Evolutionary conservation across 1,140 invertebrate species (phyloP), one percentile per base, ranked within the genome.

Genomic region (Aphelinus certus): DNA sequence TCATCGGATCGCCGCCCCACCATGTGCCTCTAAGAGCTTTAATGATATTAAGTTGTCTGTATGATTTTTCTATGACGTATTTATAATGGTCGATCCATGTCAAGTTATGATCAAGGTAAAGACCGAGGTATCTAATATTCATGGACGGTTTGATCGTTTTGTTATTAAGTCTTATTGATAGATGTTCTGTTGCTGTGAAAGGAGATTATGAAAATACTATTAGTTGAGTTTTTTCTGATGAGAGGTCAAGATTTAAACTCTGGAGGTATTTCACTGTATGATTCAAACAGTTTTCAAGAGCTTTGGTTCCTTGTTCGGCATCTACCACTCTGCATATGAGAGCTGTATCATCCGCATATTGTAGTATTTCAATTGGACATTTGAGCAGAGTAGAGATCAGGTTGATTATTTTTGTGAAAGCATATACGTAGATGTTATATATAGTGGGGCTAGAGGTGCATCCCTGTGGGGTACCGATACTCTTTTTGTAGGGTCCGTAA

Each of bases 261-360:
- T 6, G 67, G 71, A 42, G 75, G 9, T 46, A 64, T 45, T 66
- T 66, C 3, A 10, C 53, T 7, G 26, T 53, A 4, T 43, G 55
- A 58, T 42, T 64, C n/a, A 67, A 47, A 48, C 3, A 55, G 49
- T 49, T 70, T 49, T 63, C 4, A 5, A 63, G 3, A 3, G 9
- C n/a, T 45, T 5, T 45, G 6, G 7, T 45, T 53, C 49, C 64
- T 64, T 51, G n/a, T 10, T 56, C 3, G 71, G 64, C 5, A 7
- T 63, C 10, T 4, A 9, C 43, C 4, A 9, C 4, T 6, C 2
- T 63, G 9, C 1, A 51, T 26, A 70, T 68, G 2, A 79, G 42
- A 55, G 69, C 66, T 7, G 77, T 61, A 71, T 79, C 78, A 53
- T 79, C 78, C 1, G 72, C 75, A 47, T 71, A 77, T 69, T 26